Conservation (phyloP, 1,140 invertebrate species). For the Brachystomella parvula region DNA sequence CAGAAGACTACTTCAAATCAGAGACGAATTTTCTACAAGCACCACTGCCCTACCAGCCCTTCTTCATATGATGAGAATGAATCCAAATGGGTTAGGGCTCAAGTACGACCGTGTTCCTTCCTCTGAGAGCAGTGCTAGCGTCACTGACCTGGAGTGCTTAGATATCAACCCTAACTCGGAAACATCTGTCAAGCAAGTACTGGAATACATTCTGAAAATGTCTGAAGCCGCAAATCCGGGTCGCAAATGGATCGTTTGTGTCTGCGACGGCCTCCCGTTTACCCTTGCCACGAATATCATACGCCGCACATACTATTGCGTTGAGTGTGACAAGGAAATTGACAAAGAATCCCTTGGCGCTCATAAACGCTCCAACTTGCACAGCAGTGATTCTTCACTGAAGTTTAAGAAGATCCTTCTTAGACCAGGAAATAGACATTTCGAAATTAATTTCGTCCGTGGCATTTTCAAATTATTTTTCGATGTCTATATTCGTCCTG, state of each 20-base stretch:
- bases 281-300: not conserved
- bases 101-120: not conserved
- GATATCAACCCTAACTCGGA: not conserved
- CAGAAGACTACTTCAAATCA: not conserved
- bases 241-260: not conserved
- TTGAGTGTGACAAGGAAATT: not conserved
- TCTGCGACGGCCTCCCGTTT: not conserved
- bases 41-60: not conserved
- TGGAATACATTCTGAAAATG: not conserved
- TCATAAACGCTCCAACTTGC: not conserved
- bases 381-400: not conserved
- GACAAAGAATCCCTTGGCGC: not conserved
- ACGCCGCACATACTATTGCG: not conserved
- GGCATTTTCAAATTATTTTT: slow-evolving; percentile 7
- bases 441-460: not conserved
- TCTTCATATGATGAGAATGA: not conserved
- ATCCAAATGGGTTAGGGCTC: not conserved
- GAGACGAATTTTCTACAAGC: not conserved
- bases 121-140: not conserved
- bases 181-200: not conserved
- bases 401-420: not conserved
- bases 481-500: not conserved
- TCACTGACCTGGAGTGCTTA: not conserved
- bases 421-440: not conserved
- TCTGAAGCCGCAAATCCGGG: not conserved